phyloP scores from a whole-genome alignment of 2,888 invertebrate genomes.

The Andricus quercusramuli region DNA sequence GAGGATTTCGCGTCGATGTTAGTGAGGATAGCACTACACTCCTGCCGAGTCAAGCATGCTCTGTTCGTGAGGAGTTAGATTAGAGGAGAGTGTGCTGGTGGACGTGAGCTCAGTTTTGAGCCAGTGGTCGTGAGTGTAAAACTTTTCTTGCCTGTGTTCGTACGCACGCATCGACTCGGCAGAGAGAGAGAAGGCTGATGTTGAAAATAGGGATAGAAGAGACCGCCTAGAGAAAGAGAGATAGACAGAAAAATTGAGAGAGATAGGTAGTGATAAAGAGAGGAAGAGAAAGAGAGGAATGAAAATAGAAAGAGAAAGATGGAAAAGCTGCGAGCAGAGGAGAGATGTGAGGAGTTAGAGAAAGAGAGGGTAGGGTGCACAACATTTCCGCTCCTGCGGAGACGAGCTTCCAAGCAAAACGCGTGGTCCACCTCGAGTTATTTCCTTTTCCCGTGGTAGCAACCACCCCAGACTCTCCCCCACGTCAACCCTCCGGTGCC shows the following conservation, averaged over 20 bases:
- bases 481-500: slow-evolving; percentile 54
- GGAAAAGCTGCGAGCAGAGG: slow-evolving; percentile 44
- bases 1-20: slow-evolving; percentile 64
- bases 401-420: slow-evolving; percentile 71
- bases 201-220: slow-evolving; percentile 36
- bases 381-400: slow-evolving; percentile 69
- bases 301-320: slow-evolving; percentile 51
- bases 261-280: slow-evolving; percentile 23
- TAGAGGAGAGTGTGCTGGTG: slow-evolving; percentile 68
- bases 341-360: slow-evolving; percentile 37
- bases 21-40: slow-evolving; percentile 63
- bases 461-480: slow-evolving; percentile 48
- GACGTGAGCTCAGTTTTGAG: slow-evolving; percentile 59
- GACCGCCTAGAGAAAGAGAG: slow-evolving; percentile 43
- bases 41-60: slow-evolving; percentile 54
- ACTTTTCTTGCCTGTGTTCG: slow-evolving; percentile 76
- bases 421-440: slow-evolving; percentile 73
- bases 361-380: slow-evolving; percentile 61
- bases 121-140: slow-evolving; percentile 75
- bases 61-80: slow-evolving; percentile 75
- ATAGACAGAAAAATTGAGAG: slow-evolving; percentile 47
- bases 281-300: slow-evolving; percentile 17
- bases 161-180: slow-evolving; percentile 71
- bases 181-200: slow-evolving; percentile 8
- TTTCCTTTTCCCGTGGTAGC: slow-evolving; percentile 65